Conservation (phyloP, 2,113 vertebrate genomes). For the Girardinichthys multiradiatus region DNA sequence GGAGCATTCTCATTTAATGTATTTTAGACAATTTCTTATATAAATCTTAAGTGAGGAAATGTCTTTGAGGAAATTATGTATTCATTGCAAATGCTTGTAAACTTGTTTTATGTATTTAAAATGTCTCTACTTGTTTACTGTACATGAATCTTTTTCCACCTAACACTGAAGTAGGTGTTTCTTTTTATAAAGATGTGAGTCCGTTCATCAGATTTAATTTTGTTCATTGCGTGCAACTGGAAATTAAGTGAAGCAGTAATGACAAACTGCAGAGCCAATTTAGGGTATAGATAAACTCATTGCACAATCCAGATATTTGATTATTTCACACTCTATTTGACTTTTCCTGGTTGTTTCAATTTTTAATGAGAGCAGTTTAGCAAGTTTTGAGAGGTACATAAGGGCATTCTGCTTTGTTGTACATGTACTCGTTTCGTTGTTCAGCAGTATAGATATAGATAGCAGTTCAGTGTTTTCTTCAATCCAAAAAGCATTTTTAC, state of each 20-base stretch:
- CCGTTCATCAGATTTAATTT: not conserved
- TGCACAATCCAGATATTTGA: not conserved
- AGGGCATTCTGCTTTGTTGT: not conserved
- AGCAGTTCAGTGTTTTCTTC: not conserved
- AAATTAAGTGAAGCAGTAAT: not conserved
- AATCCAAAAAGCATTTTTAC: not conserved
- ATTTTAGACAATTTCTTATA: slow-evolving; percentile 30
- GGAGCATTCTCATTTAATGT: slow-evolving; percentile 32
- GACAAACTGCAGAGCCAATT: slow-evolving; percentile 1
- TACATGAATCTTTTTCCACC: not conserved
- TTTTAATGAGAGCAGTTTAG: not conserved
- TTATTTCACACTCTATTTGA: not conserved
- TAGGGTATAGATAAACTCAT: not conserved
- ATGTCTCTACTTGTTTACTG: no score
- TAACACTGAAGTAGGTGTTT: not conserved
- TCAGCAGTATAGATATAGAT: not conserved
- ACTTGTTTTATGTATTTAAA: no score
- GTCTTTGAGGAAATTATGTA: slow-evolving; percentile 36
- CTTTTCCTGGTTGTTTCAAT: not conserved
- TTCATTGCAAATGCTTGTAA: slow-evolving; percentile 3
- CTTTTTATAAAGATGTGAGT: not conserved
- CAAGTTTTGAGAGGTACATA: not conserved
- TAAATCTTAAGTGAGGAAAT: slow-evolving; percentile 27
- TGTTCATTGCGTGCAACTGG: not conserved
- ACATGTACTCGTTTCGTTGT: not conserved